Conservation (phyloP, 1,140 invertebrate genomes). For the Drosophila kepulauana region DNA sequence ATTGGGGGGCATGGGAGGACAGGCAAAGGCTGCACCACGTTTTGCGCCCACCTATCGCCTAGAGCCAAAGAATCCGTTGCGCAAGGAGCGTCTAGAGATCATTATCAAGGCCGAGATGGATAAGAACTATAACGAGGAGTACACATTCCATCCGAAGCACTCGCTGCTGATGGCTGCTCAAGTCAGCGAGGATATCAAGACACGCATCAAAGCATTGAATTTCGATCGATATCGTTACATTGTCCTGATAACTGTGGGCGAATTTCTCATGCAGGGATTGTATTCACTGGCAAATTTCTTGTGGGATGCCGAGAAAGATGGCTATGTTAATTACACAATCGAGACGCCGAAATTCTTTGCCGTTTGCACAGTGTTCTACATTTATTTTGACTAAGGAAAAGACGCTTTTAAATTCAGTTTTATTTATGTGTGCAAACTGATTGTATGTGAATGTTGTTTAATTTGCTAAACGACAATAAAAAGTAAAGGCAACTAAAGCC, state of each 20-base stretch:
- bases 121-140: slow-evolving; percentile 58
- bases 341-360: slow-evolving; percentile 85
- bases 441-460: background rate
- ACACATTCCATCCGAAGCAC: slow-evolving; percentile 73
- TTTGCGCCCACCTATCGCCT: slow-evolving; percentile 84
- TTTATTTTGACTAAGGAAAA: slow-evolving; percentile 74
- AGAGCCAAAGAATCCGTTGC: slow-evolving; percentile 80
- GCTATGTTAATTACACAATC: slow-evolving; percentile 74
- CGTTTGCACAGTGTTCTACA: slow-evolving; percentile 84
- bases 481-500: slow-evolving; percentile 13
- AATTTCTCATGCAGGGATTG: slow-evolving; percentile 78
- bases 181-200: slow-evolving; percentile 79
- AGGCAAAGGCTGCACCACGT: slow-evolving; percentile 17
- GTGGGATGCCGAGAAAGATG: slow-evolving; percentile 81
- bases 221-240: slow-evolving; percentile 82
- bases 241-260: slow-evolving; percentile 77
- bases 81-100: slow-evolving; percentile 74
- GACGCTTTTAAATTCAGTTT: background rate
- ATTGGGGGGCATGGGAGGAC: background rate
- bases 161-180: slow-evolving; percentile 69
- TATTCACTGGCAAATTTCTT: slow-evolving; percentile 73
- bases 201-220: slow-evolving; percentile 67
- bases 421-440: background rate
- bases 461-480: slow-evolving; percentile 17
- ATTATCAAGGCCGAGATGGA: slow-evolving; percentile 74